These are phyloP conservation scores for Drymonia ruficornis DNA, from an alignment of 2,888 invertebrate genomes.

Conservation along the genomic window DNA sequence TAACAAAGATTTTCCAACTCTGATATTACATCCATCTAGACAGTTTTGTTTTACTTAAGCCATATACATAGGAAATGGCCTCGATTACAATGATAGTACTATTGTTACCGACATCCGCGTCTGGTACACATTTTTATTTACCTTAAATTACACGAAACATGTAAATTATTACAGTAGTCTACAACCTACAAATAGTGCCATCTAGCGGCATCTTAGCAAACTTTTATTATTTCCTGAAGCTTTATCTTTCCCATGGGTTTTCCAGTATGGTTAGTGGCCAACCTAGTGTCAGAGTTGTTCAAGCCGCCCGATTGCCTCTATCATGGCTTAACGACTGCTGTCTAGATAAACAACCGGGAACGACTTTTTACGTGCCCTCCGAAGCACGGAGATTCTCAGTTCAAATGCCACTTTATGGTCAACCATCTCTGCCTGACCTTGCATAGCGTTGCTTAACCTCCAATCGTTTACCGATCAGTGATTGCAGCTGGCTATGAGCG, in stretches of 20 bases:
- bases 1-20: neutral
- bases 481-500: no score
- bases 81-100: slow-evolving; percentile 17
- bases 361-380: no score
- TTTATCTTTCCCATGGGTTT: slow-evolving; percentile 1
- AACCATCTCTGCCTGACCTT: no score
- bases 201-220: neutral
- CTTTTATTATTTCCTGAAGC: slow-evolving; percentile 1
- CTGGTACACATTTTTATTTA: neutral
- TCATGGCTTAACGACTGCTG: no score
- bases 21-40: slow-evolving; percentile 18
- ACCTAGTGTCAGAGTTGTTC: no score
- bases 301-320: no score
- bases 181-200: neutral
- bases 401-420: no score
- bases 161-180: neutral
- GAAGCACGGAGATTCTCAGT: no score
- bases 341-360: no score
- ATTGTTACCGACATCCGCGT: slow-evolving; percentile 13
- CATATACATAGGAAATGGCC: slow-evolving; percentile 28
- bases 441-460: no score
- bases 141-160: neutral
- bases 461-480: no score
- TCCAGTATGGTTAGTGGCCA: neutral
- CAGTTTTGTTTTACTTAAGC: slow-evolving; percentile 32